Conservation (phyloP, 2,888 invertebrate species). For the Merodon equestris region DNA sequence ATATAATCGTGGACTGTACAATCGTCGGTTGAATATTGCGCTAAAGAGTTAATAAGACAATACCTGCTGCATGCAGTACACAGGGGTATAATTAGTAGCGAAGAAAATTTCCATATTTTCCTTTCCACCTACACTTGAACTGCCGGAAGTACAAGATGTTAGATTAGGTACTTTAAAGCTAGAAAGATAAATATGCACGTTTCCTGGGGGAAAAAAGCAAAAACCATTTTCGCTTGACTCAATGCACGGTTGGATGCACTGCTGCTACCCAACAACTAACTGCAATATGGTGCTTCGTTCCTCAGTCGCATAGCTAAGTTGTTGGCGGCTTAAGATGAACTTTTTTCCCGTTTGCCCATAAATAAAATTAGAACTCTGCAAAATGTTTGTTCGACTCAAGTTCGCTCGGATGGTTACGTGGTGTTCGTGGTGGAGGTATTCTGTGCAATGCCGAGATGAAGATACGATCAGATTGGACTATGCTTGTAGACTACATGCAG, state of each 20-base stretch:
- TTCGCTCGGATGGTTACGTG: slow-evolving; percentile 37
- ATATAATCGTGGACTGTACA: neutral
- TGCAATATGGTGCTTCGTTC: slow-evolving; percentile 21
- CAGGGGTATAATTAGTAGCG: slow-evolving; percentile 20
- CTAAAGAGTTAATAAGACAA: slow-evolving; percentile 48
- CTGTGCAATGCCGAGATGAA: neutral
- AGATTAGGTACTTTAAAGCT: neutral
- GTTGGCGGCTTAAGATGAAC: slow-evolving; percentile 8
- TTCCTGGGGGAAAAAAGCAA: slow-evolving; percentile 14
- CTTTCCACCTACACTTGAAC: neutral
- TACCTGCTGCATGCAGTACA: slow-evolving; percentile 28
- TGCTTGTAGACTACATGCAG: neutral
- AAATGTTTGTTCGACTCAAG: slow-evolving; percentile 61
- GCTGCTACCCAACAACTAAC: slow-evolving; percentile 15
- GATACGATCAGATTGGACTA: neutral
- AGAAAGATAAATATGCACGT: slow-evolving; percentile 14
- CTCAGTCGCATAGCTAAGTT: slow-evolving; percentile 44
- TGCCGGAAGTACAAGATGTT: no score
- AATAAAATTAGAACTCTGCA: slow-evolving; percentile 67
- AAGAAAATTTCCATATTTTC: slow-evolving; percentile 20
- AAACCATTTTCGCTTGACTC: slow-evolving; percentile 39
- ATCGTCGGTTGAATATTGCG: slow-evolving; percentile 22
- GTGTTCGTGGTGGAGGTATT: slow-evolving; percentile 28
- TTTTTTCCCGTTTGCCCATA: slow-evolving; percentile 59
- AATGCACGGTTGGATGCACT: slow-evolving; percentile 44